Conservation (phyloP, 2,888 invertebrate genomes). For the Pseudococcus viburni region DNA sequence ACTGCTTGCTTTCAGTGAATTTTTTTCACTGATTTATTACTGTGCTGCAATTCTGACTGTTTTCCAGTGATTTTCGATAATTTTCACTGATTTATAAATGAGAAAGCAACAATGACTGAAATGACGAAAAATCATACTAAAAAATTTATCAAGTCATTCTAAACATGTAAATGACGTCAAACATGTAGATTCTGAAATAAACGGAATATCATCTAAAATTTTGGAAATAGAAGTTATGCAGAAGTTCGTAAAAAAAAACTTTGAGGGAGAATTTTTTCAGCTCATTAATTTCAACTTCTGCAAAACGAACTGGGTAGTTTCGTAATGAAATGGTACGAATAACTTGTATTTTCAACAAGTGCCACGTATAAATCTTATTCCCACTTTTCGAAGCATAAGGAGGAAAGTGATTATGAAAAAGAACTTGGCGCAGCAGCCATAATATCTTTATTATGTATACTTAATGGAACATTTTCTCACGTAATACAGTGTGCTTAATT, state of each 20-base stretch:
- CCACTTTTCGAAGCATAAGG: background rate
- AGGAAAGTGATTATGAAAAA: background rate
- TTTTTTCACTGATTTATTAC: too few species aligned
- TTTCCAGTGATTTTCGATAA: too few species aligned
- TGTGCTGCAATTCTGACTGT: too few species aligned
- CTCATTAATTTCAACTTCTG: background rate
- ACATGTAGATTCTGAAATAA: too few species aligned
- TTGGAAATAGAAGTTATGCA: background rate
- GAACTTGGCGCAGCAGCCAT: background rate
- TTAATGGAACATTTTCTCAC: background rate
- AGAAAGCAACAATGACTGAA: too few species aligned
- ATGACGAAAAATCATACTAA: too few species aligned
- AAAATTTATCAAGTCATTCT: too few species aligned
- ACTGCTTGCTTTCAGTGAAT: too few species aligned
- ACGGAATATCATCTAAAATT: too few species aligned
- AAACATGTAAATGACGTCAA: too few species aligned
- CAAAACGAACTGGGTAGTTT: background rate
- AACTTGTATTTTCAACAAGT: background rate
- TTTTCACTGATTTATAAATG: too few species aligned
- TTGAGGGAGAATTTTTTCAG: background rate
- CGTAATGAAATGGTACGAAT: background rate
- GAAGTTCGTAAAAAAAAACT: background rate
- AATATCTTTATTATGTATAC: background rate
- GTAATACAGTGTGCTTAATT: background rate
- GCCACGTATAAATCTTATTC: background rate